These are phyloP conservation scores for Reticulitermes speratus DNA, from an alignment of 1,140 invertebrate genomes.

Conservation along the genomic window DNA sequence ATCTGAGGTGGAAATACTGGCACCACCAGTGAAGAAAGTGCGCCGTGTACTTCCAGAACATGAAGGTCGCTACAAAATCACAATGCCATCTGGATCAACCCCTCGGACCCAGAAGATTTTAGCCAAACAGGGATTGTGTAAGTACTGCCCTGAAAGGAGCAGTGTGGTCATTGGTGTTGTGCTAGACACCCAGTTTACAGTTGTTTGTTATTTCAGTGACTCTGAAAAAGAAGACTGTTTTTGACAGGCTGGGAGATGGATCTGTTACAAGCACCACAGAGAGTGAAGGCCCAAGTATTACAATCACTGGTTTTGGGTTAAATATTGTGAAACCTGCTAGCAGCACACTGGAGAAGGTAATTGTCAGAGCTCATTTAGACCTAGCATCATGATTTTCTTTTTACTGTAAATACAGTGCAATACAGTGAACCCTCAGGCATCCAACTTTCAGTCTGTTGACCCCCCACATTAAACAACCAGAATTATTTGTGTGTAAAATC, in stretches of 20 bases:
- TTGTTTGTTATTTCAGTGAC: background rate
- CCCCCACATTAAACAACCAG: too few species aligned
- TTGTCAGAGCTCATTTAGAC: too few species aligned
- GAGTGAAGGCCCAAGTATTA: conserved; percentile 18
- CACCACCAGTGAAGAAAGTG: conserved; percentile 38
- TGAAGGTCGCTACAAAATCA: conserved; percentile 45
- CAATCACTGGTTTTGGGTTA: conserved; percentile 25
- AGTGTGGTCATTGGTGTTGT: too few species aligned
- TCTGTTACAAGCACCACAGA: conserved; percentile 26
- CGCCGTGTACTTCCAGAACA: conserved; percentile 45
- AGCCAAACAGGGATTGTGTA: conserved; percentile 30
- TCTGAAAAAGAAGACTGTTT: conserved; percentile 40
- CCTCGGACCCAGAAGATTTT: conserved; percentile 41
- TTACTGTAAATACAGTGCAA: too few species aligned
- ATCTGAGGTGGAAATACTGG: background rate
- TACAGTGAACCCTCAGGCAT: too few species aligned
- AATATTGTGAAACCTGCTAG: conserved; percentile 23
- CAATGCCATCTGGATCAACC: conserved; percentile 44
- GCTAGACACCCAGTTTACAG: background rate
- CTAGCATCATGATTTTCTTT: too few species aligned
- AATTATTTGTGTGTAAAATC: too few species aligned
- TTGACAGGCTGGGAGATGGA: conserved; percentile 43
- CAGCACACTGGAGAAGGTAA: background rate
- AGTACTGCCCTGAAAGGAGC: background rate
- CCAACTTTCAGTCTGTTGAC: too few species aligned